Evolutionary conservation across 2,888 invertebrate genomes (phyloP).

Genomic region (Hypomecis atomaria): DNA sequence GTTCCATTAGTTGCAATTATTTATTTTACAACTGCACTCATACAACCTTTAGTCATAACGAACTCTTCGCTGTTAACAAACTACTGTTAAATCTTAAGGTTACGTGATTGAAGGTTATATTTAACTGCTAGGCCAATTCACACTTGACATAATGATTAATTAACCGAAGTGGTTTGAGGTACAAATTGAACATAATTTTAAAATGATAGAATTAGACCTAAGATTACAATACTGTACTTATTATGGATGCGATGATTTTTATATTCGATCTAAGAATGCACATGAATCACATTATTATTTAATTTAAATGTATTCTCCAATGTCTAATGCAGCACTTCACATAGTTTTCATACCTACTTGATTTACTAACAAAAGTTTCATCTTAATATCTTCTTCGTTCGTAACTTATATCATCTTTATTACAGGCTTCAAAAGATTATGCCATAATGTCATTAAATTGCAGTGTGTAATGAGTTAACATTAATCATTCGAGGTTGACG

Average conservation of each 20-base stretch:
- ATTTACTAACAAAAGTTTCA: too few relatives aligned
- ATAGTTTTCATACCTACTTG: too few relatives aligned
- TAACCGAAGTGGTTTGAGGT: not conserved
- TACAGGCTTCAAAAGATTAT: constrained; percentile 42
- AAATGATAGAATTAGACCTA: too few relatives aligned
- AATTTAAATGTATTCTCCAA: too few relatives aligned
- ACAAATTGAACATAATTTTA: not conserved
- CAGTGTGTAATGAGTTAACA: constrained; percentile 62
- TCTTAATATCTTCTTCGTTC: constrained; percentile 11
- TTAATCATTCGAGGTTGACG: constrained; percentile 61
- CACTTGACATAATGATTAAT: constrained; percentile 26
- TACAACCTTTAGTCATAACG: constrained; percentile 12
- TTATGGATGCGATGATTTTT: too few relatives aligned
- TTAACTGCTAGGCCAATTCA: constrained; percentile 29
- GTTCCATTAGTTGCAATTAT: constrained; percentile 19
- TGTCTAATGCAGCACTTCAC: too few relatives aligned
- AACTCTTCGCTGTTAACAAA: constrained; percentile 16
- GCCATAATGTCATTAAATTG: constrained; percentile 58
- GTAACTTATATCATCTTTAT: constrained; percentile 45
- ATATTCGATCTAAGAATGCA: too few relatives aligned
- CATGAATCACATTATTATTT: too few relatives aligned
- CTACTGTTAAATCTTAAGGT: constrained; percentile 29
- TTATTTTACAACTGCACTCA: constrained; percentile 22
- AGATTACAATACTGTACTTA: too few relatives aligned
- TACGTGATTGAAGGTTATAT: constrained; percentile 24